These are phyloP conservation scores for Pocillopora meandrina DNA, from an alignment of 92 coral and sea anemone species.

Conservation along the genomic window DNA sequence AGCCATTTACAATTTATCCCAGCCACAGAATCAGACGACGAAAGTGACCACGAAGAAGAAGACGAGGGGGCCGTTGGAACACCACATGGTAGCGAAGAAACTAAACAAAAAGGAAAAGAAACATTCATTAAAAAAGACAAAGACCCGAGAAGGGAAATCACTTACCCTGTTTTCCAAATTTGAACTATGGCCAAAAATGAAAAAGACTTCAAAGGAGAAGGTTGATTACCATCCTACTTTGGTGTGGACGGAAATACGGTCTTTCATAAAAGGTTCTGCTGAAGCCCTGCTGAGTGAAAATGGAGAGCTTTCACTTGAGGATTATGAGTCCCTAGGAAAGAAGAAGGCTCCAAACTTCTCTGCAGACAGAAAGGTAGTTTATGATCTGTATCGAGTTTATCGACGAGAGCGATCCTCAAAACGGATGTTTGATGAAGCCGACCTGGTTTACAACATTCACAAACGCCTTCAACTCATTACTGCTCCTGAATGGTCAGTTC, in stretches of 20 bases:
- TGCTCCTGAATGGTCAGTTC: constrained; percentile 93
- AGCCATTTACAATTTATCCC: constrained; percentile 73
- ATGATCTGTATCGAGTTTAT: constrained; percentile 72
- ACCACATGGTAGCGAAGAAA: not conserved
- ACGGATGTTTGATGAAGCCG: constrained; percentile 97
- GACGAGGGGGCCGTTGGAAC: constrained; percentile 40
- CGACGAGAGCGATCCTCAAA: constrained; percentile 63
- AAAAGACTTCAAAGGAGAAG: constrained; percentile 55
- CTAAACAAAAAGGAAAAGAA: constrained; percentile 24
- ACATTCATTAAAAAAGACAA: not conserved
- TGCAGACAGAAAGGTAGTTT: constrained; percentile 75
- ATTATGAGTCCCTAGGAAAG: constrained; percentile 82
- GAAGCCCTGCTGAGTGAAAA: constrained; percentile 76
- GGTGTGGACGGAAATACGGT: constrained; percentile 96
- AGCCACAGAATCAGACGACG: constrained; percentile 69
- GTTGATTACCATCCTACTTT: constrained; percentile 89
- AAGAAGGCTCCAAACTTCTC: constrained; percentile 95
- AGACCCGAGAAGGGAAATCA: constrained; percentile 89
- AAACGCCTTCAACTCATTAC: constrained; percentile 66
- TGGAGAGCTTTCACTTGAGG: constrained; percentile 73
- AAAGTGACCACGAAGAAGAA: constrained; percentile 63
- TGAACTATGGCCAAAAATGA: constrained; percentile 91
- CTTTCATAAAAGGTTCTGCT: constrained; percentile 96
- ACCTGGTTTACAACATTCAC: constrained; percentile 81
- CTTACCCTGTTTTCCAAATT: constrained; percentile 80